Evolutionary conservation across 1,140 invertebrate genomes (phyloP).

Genomic region (Drosophila kurseongensis): DNA sequence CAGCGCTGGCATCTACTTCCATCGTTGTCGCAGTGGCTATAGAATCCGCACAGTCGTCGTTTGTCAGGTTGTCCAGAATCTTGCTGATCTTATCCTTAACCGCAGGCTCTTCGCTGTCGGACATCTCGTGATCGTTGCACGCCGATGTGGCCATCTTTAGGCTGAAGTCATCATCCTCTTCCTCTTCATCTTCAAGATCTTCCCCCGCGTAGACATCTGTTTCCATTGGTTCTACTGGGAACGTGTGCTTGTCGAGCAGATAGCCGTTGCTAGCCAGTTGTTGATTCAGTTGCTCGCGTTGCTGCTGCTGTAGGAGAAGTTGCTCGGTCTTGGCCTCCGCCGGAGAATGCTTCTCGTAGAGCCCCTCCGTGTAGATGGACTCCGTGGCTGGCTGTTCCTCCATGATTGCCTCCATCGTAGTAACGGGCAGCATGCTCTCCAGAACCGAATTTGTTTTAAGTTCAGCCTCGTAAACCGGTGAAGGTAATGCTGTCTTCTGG

Average conservation of each 20-base stretch:
- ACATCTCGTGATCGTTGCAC: conserved; percentile 76
- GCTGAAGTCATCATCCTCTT: conserved; percentile 79
- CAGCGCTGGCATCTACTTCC: conserved; percentile 54
- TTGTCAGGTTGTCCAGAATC: conserved; percentile 81
- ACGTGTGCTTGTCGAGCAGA: conserved; percentile 61
- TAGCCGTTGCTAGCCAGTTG: conserved; percentile 48
- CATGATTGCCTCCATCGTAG: conserved; percentile 28
- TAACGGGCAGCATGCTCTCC: conserved; percentile 51
- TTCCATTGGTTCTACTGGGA: conserved; percentile 53
- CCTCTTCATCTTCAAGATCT: conserved; percentile 67
- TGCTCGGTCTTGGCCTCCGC: conserved; percentile 46
- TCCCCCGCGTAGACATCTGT: conserved; percentile 48
- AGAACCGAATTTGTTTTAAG: conserved; percentile 62
- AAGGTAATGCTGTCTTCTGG: conserved; percentile 34
- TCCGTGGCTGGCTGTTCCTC: conserved; percentile 77
- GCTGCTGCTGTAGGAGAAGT: conserved; percentile 55
- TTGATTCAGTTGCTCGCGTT: conserved; percentile 44
- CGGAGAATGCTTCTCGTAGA: conserved; percentile 58
- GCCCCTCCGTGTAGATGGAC: conserved; percentile 38
- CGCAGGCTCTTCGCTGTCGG: conserved; percentile 76
- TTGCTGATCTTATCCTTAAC: conserved; percentile 83
- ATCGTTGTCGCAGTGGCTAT: conserved; percentile 66
- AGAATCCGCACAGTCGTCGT: conserved; percentile 77
- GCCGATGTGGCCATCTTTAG: conserved; percentile 73
- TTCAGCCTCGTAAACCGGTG: conserved; percentile 60